Conservation (phyloP, 2,113 vertebrate species). For the Saguinus midas region DNA sequence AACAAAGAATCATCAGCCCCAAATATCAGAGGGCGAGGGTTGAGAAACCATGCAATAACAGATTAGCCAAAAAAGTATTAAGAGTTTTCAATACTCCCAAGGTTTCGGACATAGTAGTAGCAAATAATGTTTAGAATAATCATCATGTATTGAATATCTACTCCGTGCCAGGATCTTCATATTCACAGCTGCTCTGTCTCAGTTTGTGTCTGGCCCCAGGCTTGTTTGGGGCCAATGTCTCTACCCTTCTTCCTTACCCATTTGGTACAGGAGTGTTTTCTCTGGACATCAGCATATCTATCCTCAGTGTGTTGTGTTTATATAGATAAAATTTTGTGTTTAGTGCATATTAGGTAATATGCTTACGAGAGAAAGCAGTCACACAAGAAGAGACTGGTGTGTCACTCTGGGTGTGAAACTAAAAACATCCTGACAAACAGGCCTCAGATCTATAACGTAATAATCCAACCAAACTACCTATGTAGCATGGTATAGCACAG, state of each 20-base stretch:
- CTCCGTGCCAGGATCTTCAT: not conserved
- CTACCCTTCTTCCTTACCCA: not conserved
- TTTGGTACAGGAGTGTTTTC: not conserved
- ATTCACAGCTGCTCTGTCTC: not conserved
- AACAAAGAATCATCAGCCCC: not conserved
- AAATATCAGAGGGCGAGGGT: not conserved
- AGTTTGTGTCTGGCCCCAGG: not conserved
- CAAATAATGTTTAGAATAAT: not conserved
- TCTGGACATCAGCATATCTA: not conserved
- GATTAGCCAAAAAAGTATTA: not conserved
- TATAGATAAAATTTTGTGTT: not conserved
- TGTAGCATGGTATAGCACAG: not conserved
- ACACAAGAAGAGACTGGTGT: not conserved
- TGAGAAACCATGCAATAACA: not conserved
- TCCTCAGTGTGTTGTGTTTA: not conserved
- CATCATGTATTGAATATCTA: not conserved
- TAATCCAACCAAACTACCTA: not conserved
- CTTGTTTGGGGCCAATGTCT: not conserved
- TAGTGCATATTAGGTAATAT: not conserved
- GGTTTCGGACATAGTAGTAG: not conserved
- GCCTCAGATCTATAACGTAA: not conserved
- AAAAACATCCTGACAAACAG: constrained; percentile 43
- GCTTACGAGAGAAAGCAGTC: constrained; percentile 15
- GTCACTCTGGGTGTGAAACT: constrained; percentile 22
- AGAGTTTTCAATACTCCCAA: not conserved